Evolutionary conservation across 2,888 invertebrate species (phyloP), one percentile per base, ranked within the genome.

Genomic region (Eilema depressum): DNA sequence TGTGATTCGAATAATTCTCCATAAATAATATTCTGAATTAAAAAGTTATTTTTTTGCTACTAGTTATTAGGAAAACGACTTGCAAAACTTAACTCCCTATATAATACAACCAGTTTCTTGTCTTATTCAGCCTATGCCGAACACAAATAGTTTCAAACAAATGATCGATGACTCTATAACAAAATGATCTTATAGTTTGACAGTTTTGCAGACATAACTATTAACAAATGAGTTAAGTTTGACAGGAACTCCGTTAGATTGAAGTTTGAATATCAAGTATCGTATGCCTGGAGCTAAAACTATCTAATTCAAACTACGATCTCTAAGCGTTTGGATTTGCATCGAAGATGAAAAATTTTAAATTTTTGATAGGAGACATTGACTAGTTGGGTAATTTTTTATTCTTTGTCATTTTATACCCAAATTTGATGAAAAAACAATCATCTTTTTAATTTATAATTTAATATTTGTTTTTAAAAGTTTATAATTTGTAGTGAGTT

Each of bases 171-270:
- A 23, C 59, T 26, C 62, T 59, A 20, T 60, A 23, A 59, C 66
- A 71, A 67, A 57, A 67, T 61, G 4, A 59, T 66, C 17, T 67
- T 57, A 63, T 69, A 77, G 77, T 82, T 80, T 71, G 63, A 25
- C 25, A 63, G 37, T 41, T 41, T 14, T 17, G 68, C 47, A 33
- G 73, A 68, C 76, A 70, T 74, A 79, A 83, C 77, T 79, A 68
- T 71, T 76, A 76, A 82, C 75, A 82, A 81, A 82, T 81, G 72
- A 75, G 63, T 8, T 56, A 81, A 83, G 69, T 83, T 83, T 77
- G 70, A 75, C 69, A 67, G n/a, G 53, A 74, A 78, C 75, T 79
- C 70, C 68, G 71, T 66, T 62, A 66, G 73, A 76, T 71, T 75
- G 74, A 81, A 83, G 75, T 82, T 82, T 66, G 14, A 62, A 70